Conservation (phyloP, 1,140 invertebrate genomes). For the Magallana gigas region DNA sequence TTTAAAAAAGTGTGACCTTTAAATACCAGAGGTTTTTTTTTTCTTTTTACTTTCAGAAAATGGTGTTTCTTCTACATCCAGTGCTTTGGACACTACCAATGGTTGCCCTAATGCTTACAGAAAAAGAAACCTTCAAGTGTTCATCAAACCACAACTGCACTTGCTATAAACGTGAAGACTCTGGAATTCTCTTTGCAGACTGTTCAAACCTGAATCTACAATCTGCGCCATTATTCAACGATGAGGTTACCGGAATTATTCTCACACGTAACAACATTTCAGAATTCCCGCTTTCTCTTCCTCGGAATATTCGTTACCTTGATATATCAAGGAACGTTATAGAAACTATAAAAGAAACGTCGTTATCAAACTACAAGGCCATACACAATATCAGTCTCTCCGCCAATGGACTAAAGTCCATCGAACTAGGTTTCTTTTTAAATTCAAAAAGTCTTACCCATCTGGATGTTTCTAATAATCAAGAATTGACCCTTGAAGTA, state of each 20-base stretch:
- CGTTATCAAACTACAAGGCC: neutral
- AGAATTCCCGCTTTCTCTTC: neutral
- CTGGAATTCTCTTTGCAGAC: neutral
- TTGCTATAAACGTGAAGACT: neutral
- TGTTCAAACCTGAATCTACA: neutral
- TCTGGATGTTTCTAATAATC: neutral
- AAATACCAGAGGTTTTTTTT: too few species aligned
- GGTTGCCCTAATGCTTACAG: too few species aligned
- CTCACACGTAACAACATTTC: neutral
- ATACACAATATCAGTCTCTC: slow-evolving; percentile 1
- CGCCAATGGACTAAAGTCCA: too few species aligned
- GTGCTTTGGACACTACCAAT: too few species aligned
- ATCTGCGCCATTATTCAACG: neutral
- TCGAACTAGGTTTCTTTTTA: too few species aligned
- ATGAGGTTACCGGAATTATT: neutral
- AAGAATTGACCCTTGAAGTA: neutral
- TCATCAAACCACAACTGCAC: neutral
- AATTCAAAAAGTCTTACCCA: too few species aligned
- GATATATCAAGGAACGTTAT: neutral
- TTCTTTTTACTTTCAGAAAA: too few species aligned
- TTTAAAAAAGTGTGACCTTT: too few species aligned
- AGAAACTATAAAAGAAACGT: neutral
- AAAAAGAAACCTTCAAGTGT: neutral
- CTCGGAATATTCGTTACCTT: neutral
- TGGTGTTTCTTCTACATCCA: too few species aligned